Evolutionary conservation across 2,888 invertebrate species (phyloP), one percentile per base, ranked within the genome.

Genomic region (Athalia circularis): DNA sequence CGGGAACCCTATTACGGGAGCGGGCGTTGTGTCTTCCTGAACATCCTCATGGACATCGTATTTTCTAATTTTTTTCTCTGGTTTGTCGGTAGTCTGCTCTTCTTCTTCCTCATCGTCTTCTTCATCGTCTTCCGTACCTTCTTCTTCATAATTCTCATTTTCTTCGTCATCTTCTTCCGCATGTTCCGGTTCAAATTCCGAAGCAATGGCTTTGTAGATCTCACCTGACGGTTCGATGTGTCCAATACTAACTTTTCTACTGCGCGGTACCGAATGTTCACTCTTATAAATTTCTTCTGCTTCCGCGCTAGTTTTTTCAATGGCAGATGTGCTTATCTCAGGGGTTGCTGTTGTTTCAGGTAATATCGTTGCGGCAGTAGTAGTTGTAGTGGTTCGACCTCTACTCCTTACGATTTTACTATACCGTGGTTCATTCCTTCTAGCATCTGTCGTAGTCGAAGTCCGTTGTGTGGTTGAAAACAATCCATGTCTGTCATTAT

Each of bases 1-100:
- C 80, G 93, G 92, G 7, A 90, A 85, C 62, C 92, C 91, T 90
- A 94, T 93, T 79, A 91, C 90, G 29, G 29, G 29, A 52, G 72
- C 72, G n/a, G 80, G 54, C 1, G 68, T 67, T 15, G 45, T 47
- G 15, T 77, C 57, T 9, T 83, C 84, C 7, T 84, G 79, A 5
- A 80, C 45, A n/a, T 80, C 75, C 54, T 87, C 85, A 62, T 79
- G 79, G 48, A 86, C 86, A 3, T 81, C 79, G 65, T 85, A 83
- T 9, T 80, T 77, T 5, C 77, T 81, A 3, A 5, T 65, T 0
- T 59, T 75, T 75, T 68, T 65, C 65, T 79, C 9, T 13, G 75
- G 64, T 50, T 61, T n/a, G 11, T 62, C 75, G 9, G 48, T 75
- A 15, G 62, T 45, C 45, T n/a, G 13, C 78, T 80, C 59, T 54